A percentile compares a stretch with the other conserved stretches of the same genome.
Evolutionary conservation across 2,797 vertebrate species (phyloP).

Genomic region (Lutra lutra): DNA sequence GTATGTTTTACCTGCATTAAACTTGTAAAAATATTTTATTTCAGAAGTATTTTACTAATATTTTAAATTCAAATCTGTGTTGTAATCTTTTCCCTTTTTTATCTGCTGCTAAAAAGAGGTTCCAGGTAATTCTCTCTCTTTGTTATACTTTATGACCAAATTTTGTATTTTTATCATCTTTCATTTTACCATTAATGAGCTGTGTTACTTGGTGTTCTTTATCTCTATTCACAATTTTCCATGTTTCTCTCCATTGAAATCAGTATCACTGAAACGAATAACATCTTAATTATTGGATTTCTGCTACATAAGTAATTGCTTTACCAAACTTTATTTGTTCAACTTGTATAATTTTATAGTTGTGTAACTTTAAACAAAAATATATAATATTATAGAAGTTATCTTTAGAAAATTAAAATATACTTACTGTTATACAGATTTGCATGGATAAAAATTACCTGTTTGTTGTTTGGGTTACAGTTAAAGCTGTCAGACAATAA

Average conservation of each 20-base stretch:
- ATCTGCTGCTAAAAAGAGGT: constrained; percentile 95
- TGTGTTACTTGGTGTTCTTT: constrained; percentile 67
- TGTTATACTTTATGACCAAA: constrained; percentile 63
- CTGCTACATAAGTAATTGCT: background rate
- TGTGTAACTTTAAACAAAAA: constrained; percentile 15
- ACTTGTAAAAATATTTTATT: constrained; percentile 37
- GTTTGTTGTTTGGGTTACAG: background rate
- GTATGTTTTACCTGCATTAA: constrained; percentile 39
- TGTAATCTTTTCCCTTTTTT: constrained; percentile 86
- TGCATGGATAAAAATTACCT: background rate
- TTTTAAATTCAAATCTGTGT: constrained; percentile 76
- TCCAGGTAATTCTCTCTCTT: constrained; percentile 93
- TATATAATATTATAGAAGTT: background rate
- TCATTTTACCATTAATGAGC: constrained; percentile 73
- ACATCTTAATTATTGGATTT: constrained; percentile 19
- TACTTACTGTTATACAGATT: background rate
- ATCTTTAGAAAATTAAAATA: constrained; percentile 51
- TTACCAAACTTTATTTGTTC: background rate
- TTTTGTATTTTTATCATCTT: constrained; percentile 70
- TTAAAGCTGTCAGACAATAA: constrained; percentile 9
- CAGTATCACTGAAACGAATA: background rate
- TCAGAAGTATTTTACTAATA: constrained; percentile 59
- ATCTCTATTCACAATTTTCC: constrained; percentile 49
- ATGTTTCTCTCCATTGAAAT: constrained; percentile 20
- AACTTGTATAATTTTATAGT: constrained; percentile 30